These are phyloP conservation scores for Chionodraco myersi DNA, from an alignment of 2,113 vertebrate species.

Conservation along the genomic window DNA sequence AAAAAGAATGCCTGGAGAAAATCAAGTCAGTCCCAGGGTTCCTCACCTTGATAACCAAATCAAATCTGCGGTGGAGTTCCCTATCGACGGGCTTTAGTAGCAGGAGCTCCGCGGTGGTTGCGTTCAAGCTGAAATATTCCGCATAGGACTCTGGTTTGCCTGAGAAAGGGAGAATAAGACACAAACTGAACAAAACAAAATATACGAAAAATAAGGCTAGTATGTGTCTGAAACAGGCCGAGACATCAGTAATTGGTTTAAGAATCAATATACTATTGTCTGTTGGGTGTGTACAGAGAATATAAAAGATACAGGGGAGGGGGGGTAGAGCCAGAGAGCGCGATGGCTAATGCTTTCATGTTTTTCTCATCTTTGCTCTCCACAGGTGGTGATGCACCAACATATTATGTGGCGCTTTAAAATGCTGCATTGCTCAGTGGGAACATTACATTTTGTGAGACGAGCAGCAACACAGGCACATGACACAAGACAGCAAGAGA, in stretches of 20 bases:
- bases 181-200: constrained; percentile 10
- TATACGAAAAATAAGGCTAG: background rate
- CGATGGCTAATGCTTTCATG: constrained; percentile 42
- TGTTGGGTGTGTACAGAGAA: constrained; percentile 21
- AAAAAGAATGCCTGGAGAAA: background rate
- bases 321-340: background rate
- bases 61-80: constrained; percentile 92
- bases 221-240: background rate
- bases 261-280: constrained; percentile 54
- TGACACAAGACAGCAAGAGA: constrained; percentile 19
- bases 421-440: constrained; percentile 57
- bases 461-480: constrained; percentile 28
- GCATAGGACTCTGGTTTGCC: constrained; percentile 92
- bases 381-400: constrained; percentile 43
- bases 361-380: constrained; percentile 63
- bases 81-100: constrained; percentile 92
- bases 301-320: background rate
- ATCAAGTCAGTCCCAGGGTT: background rate
- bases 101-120: constrained; percentile 89
- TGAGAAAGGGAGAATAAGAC: constrained; percentile 55
- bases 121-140: constrained; percentile 92
- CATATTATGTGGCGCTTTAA: constrained; percentile 31
- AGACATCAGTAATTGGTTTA: constrained; percentile 49
- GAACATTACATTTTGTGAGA: constrained; percentile 63
- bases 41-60: constrained; percentile 98